Conservation (phyloP, 2,888 invertebrate genomes). For the Tillus elongatus region DNA sequence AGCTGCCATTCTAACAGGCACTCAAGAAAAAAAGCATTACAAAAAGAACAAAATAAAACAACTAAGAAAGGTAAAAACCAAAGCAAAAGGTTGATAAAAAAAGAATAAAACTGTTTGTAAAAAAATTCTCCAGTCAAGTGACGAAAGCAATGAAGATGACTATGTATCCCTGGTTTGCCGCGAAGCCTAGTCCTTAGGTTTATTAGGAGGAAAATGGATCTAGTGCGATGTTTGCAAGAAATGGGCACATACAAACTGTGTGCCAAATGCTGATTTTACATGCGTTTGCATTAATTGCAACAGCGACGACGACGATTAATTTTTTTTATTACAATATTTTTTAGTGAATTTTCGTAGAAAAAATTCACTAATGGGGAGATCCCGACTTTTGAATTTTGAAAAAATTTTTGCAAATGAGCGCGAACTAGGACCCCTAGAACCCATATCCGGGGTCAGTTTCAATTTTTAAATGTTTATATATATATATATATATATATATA, state of each 20-base stretch:
- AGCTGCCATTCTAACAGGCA: constrained; percentile 14
- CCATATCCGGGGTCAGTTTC: no score
- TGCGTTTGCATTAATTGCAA: constrained; percentile 14
- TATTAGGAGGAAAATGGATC: constrained; percentile 21
- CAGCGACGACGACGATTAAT: constrained; percentile 9
- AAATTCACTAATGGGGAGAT: no score
- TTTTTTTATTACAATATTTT: no score
- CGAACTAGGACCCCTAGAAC: no score
- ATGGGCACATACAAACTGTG: not conserved
- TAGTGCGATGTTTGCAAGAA: constrained; percentile 20
- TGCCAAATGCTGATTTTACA: constrained; percentile 15
- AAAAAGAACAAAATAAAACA: constrained; percentile 17
- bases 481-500: no score
- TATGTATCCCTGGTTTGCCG: constrained; percentile 24
- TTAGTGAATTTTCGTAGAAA: no score
- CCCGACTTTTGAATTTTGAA: no score
- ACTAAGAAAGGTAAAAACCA: constrained; percentile 14
- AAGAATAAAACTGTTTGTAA: no score
- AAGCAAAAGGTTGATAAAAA: constrained; percentile 19
- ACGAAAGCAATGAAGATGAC: constrained; percentile 21
- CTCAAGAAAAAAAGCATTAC: constrained; percentile 15
- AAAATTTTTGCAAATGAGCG: no score
- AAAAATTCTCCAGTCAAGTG: constrained; percentile 22
- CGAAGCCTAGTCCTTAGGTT: constrained; percentile 22
- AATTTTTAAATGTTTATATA: no score